phyloP scores from a whole-genome alignment of 92 coral and sea anemone species.

The Isaurus tuberculatus region DNA sequence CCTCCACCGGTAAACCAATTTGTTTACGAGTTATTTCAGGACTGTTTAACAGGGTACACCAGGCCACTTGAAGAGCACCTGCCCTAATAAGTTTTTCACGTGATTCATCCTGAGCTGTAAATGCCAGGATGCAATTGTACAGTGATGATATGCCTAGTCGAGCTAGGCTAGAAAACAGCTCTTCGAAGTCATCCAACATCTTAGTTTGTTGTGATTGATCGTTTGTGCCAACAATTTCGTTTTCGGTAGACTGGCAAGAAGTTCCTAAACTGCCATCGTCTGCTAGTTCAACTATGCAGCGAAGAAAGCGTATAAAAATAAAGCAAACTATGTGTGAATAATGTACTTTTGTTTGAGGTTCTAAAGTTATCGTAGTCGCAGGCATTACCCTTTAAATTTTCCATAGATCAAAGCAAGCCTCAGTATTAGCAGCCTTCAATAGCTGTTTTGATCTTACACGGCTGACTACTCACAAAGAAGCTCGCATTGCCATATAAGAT shows the following conservation, averaged over 20 bases:
- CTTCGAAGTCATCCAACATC: constrained; percentile 87
- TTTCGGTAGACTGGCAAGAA: constrained; percentile 38
- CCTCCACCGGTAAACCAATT: constrained; percentile 84
- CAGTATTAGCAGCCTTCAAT: too few species aligned
- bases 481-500: too few species aligned
- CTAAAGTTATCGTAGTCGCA: too few species aligned
- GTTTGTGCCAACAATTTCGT: constrained; percentile 29
- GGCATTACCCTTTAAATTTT: too few species aligned
- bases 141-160: constrained; percentile 80
- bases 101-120: constrained; percentile 68
- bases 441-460: too few species aligned
- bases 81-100: constrained; percentile 77
- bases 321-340: too few species aligned
- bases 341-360: too few species aligned
- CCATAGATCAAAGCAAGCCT: too few species aligned
- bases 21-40: constrained; percentile 72
- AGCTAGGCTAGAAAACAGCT: constrained; percentile 78
- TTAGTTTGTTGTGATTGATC: constrained; percentile 65
- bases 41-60: constrained; percentile 90
- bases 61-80: constrained; percentile 77
- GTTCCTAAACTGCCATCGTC: constrained; percentile 55
- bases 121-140: constrained; percentile 85
- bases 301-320: not conserved
- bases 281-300: constrained; percentile 55
- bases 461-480: too few species aligned